Percentiles rank a stretch among this genome's conserved stretches.
phyloP scores from a whole-genome alignment of 2,888 invertebrate genomes.

The Drosophila meridiana region DNA sequence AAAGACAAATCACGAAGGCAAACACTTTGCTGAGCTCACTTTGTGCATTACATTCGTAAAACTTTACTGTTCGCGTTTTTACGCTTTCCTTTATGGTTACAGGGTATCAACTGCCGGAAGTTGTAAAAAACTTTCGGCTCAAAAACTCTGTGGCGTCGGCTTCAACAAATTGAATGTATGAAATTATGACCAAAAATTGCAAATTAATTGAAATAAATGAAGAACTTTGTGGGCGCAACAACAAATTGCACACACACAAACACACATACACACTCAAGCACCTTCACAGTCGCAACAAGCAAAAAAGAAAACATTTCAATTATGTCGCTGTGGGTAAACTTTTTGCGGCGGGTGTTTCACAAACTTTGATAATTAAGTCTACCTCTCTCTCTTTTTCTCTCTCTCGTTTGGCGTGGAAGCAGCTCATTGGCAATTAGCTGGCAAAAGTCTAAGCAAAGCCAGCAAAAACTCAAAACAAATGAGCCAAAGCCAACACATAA shows the following conservation, averaged over 20 bases:
- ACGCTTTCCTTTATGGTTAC: not conserved
- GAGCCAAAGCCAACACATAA: conserved; percentile 51
- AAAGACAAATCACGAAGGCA: conserved; percentile 2
- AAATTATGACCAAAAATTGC: conserved; percentile 61
- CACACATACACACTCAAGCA: conserved; percentile 9
- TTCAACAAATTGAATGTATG: conserved; percentile 36
- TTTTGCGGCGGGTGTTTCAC: conserved; percentile 37
- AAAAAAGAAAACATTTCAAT: conserved; percentile 72
- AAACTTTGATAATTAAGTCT: conserved; percentile 69
- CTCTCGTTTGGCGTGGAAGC: not conserved
- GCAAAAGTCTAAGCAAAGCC: conserved; percentile 53
- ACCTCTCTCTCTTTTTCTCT: not conserved
- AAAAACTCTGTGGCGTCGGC: not conserved
- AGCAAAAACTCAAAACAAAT: conserved; percentile 61
- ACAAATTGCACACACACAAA: conserved; percentile 6
- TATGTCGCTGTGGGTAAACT: conserved; percentile 60
- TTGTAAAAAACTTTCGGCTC: conserved; percentile 9
- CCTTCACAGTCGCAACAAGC: not conserved
- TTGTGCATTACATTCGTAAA: conserved; percentile 8
- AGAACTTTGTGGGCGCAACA: conserved; percentile 39
- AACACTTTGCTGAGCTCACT: not conserved
- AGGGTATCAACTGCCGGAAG: conserved; percentile 26
- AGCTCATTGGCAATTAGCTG: conserved; percentile 61
- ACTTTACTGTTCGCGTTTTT: not conserved
- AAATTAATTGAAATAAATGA: conserved; percentile 71